phyloP scores from a whole-genome alignment of 2,113 vertebrate species.

The Phycodurus eques region DNA sequence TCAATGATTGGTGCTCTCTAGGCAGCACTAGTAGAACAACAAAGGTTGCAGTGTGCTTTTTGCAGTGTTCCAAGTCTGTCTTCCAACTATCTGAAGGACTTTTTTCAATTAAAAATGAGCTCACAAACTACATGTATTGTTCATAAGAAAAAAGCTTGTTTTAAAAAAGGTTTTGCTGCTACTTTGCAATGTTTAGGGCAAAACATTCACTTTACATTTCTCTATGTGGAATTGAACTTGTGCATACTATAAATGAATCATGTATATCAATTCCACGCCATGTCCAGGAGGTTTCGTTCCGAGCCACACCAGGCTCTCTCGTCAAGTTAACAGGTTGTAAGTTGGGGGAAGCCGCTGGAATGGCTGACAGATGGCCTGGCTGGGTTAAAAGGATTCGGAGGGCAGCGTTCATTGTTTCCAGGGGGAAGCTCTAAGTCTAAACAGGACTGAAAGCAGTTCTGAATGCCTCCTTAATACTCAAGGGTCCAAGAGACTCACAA shows the following conservation, averaged over 20 bases:
- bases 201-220: background rate
- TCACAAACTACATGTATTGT: background rate
- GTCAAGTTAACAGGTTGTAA: conserved; percentile 69
- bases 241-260: background rate
- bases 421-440: conserved; percentile 48
- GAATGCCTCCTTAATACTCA: conserved; percentile 50
- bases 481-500: conserved; percentile 22
- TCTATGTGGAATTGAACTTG: no score
- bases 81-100: background rate
- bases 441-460: conserved; percentile 26
- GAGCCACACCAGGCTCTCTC: conserved; percentile 17
- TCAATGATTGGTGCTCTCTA: background rate
- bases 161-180: background rate
- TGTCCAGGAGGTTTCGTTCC: conserved; percentile 4
- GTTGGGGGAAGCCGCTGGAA: conserved; percentile 60
- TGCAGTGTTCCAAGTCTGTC: background rate
- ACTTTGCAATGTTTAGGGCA: no score
- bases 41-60: background rate
- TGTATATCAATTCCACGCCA: conserved; percentile 16
- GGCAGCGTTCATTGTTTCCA: conserved; percentile 59
- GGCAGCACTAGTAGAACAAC: background rate
- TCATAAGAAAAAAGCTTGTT: background rate
- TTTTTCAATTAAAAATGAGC: background rate
- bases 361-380: conserved; percentile 68
- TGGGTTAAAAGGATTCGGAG: conserved; percentile 41